Percentiles rank a stretch among this genome's conserved stretches.
Evolutionary conservation across 2,113 vertebrate species (phyloP).

Genomic region (Burhinus oedicnemus): DNA sequence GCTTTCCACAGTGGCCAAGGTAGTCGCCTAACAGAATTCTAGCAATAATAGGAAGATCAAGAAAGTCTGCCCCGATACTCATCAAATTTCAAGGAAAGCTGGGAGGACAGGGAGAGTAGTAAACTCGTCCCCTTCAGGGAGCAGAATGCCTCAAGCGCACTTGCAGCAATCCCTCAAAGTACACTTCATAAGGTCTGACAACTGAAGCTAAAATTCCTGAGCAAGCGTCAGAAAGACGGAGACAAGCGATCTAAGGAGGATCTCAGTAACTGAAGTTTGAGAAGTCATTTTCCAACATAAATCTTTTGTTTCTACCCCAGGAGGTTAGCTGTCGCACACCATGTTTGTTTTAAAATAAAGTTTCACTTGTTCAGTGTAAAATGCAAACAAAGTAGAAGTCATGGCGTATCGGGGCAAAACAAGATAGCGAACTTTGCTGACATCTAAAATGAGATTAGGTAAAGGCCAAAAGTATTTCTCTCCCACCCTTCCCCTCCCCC

Average conservation of each 20-base stretch:
- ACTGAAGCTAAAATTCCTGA: background rate
- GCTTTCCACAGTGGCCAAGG: background rate
- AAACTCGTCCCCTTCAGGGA: background rate
- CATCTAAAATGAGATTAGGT: background rate
- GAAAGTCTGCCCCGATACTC: background rate
- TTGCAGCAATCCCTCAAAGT: background rate
- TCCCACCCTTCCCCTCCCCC: accelerated
- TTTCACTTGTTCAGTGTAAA: background rate
- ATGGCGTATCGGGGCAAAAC: background rate
- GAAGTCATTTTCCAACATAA: background rate
- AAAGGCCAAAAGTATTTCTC: background rate
- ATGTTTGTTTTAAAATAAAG: background rate
- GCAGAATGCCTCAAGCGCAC: background rate
- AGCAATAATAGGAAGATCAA: background rate
- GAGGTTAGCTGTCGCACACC: background rate
- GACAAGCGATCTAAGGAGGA: background rate
- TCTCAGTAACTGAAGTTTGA: background rate
- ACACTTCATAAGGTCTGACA: background rate
- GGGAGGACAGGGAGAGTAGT: background rate
- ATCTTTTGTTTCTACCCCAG: background rate
- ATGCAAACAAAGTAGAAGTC: background rate
- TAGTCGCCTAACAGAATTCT: background rate
- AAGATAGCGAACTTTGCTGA: background rate
- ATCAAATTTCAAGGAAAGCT: background rate
- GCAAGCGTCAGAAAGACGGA: background rate